Evolutionary conservation across 2,113 vertebrate genomes (phyloP).

Genomic region (Alectura lathami): DNA sequence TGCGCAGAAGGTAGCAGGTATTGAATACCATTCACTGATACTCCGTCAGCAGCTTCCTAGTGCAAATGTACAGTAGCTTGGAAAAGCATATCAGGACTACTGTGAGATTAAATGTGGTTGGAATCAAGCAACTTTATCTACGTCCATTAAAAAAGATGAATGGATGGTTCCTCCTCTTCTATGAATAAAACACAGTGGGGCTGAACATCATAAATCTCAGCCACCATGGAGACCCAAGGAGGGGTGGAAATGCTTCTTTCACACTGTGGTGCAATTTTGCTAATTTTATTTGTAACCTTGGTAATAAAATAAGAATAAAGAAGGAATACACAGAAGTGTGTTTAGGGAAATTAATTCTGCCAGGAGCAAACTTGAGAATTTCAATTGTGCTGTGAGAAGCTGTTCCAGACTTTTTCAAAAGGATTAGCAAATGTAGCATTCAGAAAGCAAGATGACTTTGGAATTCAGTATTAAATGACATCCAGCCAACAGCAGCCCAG

Average conservation of each 20-base stretch:
- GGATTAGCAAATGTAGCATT: neutral
- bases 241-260: neutral
- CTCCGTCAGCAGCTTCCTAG: neutral
- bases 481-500: neutral
- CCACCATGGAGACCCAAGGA: neutral
- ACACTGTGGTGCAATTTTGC: accelerated
- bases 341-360: neutral
- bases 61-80: neutral
- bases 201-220: neutral
- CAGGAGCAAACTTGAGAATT: neutral
- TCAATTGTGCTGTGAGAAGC: neutral
- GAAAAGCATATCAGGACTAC: neutral
- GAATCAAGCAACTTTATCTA: neutral
- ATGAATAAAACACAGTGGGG: neutral
- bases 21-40: neutral
- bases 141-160: neutral
- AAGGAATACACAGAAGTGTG: neutral
- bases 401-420: neutral
- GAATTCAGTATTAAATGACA: neutral
- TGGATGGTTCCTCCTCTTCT: neutral
- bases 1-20: neutral
- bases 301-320: neutral
- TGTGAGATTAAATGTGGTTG: neutral
- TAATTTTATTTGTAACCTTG: neutral
- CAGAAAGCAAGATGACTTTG: neutral